Conservation (phyloP, 2,113 vertebrate genomes). For the Corynorhinus townsendii region DNA sequence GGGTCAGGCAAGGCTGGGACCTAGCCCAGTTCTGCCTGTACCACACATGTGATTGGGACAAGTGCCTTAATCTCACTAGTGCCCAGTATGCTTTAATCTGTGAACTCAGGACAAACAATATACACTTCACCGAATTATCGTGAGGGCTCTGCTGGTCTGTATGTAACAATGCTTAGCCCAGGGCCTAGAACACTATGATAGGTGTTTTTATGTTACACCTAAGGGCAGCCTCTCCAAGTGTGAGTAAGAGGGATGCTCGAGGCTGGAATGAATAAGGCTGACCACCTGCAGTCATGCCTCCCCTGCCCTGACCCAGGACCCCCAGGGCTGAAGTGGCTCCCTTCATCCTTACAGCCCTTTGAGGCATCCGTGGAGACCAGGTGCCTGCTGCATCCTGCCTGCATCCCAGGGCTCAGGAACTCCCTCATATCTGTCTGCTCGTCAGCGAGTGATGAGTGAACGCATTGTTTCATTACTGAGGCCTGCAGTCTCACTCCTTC, state of each 20-base stretch:
- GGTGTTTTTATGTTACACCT: rapidly evolving
- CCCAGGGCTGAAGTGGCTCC: not conserved
- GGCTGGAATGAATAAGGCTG: not conserved
- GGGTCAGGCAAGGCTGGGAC: not conserved
- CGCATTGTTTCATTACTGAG: not conserved
- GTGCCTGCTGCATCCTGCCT: not conserved
- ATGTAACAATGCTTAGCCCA: no score
- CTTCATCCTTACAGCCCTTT: not conserved
- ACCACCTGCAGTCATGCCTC: not conserved
- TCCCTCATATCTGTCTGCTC: not conserved
- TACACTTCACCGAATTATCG: not conserved
- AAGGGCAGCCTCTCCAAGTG: not conserved
- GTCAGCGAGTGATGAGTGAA: not conserved
- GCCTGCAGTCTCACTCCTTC: not conserved
- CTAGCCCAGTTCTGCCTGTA: not conserved
- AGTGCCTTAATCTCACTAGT: not conserved
- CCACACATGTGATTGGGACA: not conserved
- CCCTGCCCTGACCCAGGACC: not conserved
- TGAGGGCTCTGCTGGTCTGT: not conserved
- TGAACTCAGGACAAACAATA: not conserved
- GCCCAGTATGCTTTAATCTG: not conserved
- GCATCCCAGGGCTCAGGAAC: not conserved
- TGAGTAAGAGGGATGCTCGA: not conserved
- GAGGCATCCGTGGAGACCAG: not conserved
- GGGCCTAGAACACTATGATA: not conserved